Base-by-base conservation (phyloP, 2,797 vertebrate species). In the Acipenser ruthenus region DNA sequence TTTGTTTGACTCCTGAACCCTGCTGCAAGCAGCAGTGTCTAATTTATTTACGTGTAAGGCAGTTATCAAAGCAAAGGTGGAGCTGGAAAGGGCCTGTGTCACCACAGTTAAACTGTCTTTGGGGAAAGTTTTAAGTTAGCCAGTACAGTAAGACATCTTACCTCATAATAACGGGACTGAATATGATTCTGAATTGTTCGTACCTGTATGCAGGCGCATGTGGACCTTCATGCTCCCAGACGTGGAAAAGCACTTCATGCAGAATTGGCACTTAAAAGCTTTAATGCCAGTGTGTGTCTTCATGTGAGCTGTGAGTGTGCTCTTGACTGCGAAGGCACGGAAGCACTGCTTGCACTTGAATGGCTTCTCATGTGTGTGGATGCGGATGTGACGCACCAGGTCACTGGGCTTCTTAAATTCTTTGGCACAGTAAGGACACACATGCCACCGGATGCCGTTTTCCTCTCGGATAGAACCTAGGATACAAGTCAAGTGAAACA, bases 261-360 rank as follows among this genome's bases (percentile, higher is more conserved):
- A 99, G 87, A 84, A 90, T 70, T 93, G 93, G 84, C 96, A 99
- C 88, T 94, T 93, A 68, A 98, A 99, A 69, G 94, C 94, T 85
- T 99, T 99, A 82, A 99, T 90, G 71, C 97, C 97, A 1, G 93
- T 93, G 82, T 99, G 97, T 3, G 96, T 99, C 84, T 99, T 99
- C 85, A 95, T 95, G 78, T 99, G 97, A 60, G 97, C 97, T 0
- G 97, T 99, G 52, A 99, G 95, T 12, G 97, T 99, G 65, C 97
- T 99, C 85, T 99, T 99, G 65, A 99, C 97, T 0, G 97, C 96
- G 11, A 99, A 99, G 59, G 97, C 95, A 64, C 97, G 86, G 86
- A 98, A 99, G 82, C 96, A 99, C 85, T 98, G 96, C 60, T 96
- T 94, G 81, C 97, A 99, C 85, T 97, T 99, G 84, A 95, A 99